phyloP scores from a whole-genome alignment of 2,113 vertebrate genomes.

The Chelonoidis abingdonii region DNA sequence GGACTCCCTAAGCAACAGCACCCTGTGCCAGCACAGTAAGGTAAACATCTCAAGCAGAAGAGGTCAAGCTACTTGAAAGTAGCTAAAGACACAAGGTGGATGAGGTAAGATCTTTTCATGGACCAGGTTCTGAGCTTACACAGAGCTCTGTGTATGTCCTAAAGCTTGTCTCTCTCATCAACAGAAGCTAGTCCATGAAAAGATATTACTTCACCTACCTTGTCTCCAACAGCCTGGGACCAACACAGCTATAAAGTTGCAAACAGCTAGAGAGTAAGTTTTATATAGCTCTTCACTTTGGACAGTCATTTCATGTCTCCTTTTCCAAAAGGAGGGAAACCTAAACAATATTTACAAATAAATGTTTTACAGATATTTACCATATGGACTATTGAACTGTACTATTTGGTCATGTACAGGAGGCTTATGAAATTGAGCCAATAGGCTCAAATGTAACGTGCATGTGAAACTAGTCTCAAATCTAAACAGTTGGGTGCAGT shows the following conservation, averaged over 20 bases:
- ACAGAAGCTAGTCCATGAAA: too few relatives aligned
- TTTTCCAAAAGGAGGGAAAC: too few relatives aligned
- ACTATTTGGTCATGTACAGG: neutral
- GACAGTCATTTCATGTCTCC: too few relatives aligned
- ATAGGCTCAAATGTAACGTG: neutral
- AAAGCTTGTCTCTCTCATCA: too few relatives aligned
- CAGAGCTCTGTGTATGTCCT: too few relatives aligned
- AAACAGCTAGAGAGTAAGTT: too few relatives aligned
- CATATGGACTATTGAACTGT: neutral
- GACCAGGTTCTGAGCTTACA: neutral
- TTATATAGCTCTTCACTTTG: too few relatives aligned
- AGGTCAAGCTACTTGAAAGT: neutral
- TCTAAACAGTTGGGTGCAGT: neutral
- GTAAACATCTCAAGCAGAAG: neutral
- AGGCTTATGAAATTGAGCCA: neutral
- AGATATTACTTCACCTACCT: too few relatives aligned
- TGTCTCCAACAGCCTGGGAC: too few relatives aligned
- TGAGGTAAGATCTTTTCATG: neutral
- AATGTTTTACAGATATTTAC: neutral
- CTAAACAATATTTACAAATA: too few relatives aligned
- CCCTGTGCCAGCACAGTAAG: neutral
- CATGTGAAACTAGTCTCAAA: neutral
- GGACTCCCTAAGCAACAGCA: neutral
- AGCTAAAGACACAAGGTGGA: neutral
- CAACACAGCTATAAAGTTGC: too few relatives aligned